Evolutionary conservation across 2,113 vertebrate genomes (phyloP).

Genomic region (Peucedramus taeniatus): DNA sequence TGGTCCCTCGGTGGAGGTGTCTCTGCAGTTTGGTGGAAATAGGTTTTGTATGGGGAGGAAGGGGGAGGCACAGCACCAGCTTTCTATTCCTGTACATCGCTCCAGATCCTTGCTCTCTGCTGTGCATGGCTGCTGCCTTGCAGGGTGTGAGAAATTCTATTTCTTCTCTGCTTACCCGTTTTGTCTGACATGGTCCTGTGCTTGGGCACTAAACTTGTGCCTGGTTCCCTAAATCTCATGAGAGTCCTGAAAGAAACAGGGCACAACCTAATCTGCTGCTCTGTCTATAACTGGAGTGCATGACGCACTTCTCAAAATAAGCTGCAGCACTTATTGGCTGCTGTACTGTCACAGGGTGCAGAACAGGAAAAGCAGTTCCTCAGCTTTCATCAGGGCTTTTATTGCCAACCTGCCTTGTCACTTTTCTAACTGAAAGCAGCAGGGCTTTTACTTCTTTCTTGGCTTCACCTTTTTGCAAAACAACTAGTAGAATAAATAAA

Average conservation of each 20-base stretch:
- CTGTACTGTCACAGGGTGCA: neutral
- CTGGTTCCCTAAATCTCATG: neutral
- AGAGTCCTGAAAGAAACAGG: neutral
- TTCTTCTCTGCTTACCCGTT: neutral
- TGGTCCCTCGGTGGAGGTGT: neutral
- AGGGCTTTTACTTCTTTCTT: neutral
- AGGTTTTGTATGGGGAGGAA: neutral
- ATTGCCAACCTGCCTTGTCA: neutral
- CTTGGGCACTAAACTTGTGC: neutral
- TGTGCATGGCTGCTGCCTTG: neutral
- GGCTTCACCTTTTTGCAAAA: neutral
- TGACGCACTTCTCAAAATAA: conserved; percentile 41
- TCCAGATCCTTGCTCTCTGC: neutral
- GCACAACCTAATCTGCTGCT: neutral
- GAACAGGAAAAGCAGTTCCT: neutral
- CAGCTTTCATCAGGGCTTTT: neutral
- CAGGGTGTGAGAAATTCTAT: neutral
- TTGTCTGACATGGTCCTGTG: neutral
- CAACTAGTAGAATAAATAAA: neutral
- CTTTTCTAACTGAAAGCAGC: neutral
- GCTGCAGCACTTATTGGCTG: neutral
- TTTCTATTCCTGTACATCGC: neutral
- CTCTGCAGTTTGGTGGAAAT: neutral
- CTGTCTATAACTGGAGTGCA: conserved; percentile 6
- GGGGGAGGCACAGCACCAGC: neutral